Evolutionary conservation across 1,140 invertebrate genomes (phyloP).

Genomic region (Araneus ventricosus): DNA sequence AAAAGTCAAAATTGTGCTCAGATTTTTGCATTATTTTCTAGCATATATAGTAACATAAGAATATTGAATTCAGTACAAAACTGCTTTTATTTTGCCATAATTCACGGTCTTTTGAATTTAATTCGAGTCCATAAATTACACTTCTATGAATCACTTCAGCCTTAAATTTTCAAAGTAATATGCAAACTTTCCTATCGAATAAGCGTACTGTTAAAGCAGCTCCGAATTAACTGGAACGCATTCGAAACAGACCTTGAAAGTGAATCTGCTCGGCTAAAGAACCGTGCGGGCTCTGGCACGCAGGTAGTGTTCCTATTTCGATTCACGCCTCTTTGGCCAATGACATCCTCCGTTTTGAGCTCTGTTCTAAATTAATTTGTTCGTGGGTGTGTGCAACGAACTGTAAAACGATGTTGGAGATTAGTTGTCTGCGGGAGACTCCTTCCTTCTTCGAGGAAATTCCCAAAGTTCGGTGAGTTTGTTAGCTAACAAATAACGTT

Average conservation of each 20-base stretch:
- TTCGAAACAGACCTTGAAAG: neutral
- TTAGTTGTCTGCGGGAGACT: neutral
- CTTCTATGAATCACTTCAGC: too few relatives aligned
- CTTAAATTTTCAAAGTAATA: too few relatives aligned
- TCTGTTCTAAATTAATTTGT: slow-evolving; percentile 19
- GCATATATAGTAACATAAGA: too few relatives aligned
- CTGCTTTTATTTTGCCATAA: too few relatives aligned
- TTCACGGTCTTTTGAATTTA: too few relatives aligned
- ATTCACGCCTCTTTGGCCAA: neutral
- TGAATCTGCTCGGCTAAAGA: neutral
- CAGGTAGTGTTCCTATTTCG: neutral
- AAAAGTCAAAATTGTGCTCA: too few relatives aligned
- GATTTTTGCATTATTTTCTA: too few relatives aligned
- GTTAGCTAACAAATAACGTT: slow-evolving; percentile 54
- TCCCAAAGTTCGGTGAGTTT: neutral
- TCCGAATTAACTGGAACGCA: neutral
- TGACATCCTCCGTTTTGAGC: neutral
- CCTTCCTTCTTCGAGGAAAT: neutral
- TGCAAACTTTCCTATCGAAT: too few relatives aligned
- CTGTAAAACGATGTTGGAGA: neutral
- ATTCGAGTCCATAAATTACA: too few relatives aligned
- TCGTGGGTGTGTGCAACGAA: neutral
- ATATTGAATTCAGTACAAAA: too few relatives aligned
- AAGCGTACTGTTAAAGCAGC: neutral
- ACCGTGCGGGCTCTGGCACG: too few relatives aligned